phyloP scores from a whole-genome alignment of 1,140 invertebrate species.

The Popillia japonica region DNA sequence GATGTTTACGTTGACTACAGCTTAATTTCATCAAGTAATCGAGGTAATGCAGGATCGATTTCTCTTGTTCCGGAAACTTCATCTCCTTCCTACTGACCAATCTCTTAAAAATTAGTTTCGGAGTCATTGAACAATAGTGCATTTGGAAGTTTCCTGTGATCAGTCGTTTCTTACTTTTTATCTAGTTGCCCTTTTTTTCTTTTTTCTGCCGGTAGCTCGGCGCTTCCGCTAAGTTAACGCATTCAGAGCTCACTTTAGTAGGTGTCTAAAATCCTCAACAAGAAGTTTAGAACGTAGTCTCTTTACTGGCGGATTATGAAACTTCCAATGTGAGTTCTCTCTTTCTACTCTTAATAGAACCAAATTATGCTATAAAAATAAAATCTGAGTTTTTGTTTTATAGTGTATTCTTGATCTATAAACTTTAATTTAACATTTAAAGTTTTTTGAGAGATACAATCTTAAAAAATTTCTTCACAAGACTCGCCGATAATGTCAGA shows the following conservation, averaged over 20 bases:
- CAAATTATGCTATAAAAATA: not conserved
- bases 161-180: not conserved
- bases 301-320: conserved; percentile 1
- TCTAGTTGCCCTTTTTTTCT: not conserved
- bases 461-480: too few relatives aligned
- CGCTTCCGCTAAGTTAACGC: not conserved
- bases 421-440: too few relatives aligned
- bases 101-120: not conserved
- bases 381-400: not conserved
- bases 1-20: too few relatives aligned
- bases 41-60: not conserved
- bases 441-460: too few relatives aligned
- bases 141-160: not conserved
- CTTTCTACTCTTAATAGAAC: not conserved
- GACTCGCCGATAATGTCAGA: too few relatives aligned
- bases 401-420: not conserved
- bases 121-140: not conserved
- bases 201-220: not conserved
- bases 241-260: conserved; percentile 39
- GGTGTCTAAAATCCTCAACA: conserved; percentile 35
- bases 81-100: not conserved
- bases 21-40: too few relatives aligned
- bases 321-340: not conserved
- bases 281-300: conserved; percentile 26
- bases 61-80: not conserved